Evolutionary conservation across 2,888 invertebrate species (phyloP).

Genomic region (Nycteola revayana): DNA sequence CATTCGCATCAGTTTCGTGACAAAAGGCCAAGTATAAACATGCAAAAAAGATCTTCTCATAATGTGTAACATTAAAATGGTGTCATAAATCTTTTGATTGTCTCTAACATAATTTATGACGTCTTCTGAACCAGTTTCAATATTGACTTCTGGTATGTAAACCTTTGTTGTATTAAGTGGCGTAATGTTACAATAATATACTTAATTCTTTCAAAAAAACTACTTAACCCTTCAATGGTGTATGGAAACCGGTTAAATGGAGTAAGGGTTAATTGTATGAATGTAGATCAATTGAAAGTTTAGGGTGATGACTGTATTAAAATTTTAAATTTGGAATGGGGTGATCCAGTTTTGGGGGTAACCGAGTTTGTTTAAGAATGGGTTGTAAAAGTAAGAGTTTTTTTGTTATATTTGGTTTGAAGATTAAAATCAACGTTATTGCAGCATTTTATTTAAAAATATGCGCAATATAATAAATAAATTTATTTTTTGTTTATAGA

Average conservation of each 20-base stretch:
- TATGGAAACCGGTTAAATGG: constrained; percentile 28
- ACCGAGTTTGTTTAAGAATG: too few species aligned
- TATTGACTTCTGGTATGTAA: constrained; percentile 57
- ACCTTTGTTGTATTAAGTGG: constrained; percentile 49
- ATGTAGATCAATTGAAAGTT: constrained; percentile 31
- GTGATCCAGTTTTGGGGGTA: too few species aligned
- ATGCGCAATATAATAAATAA: too few species aligned
- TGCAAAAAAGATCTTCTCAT: constrained; percentile 36
- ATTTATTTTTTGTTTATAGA: too few species aligned
- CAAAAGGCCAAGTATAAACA: too few species aligned
- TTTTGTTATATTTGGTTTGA: too few species aligned
- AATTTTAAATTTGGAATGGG: constrained; percentile 5
- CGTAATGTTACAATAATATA: constrained; percentile 55
- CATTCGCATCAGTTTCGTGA: too few species aligned
- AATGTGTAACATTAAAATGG: constrained; percentile 32
- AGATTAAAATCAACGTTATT: too few species aligned
- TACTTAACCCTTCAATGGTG: constrained; percentile 33
- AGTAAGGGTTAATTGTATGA: constrained; percentile 31
- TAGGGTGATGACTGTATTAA: constrained; percentile 33
- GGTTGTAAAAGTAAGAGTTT: too few species aligned
- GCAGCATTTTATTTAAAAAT: too few species aligned
- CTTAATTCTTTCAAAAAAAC: constrained; percentile 35
- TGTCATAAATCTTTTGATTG: constrained; percentile 45
- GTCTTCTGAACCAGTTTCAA: constrained; percentile 37
- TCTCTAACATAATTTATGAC: constrained; percentile 42